Conservation (phyloP, 2,797 vertebrate species). For the Crypturellus tataupa region DNA sequence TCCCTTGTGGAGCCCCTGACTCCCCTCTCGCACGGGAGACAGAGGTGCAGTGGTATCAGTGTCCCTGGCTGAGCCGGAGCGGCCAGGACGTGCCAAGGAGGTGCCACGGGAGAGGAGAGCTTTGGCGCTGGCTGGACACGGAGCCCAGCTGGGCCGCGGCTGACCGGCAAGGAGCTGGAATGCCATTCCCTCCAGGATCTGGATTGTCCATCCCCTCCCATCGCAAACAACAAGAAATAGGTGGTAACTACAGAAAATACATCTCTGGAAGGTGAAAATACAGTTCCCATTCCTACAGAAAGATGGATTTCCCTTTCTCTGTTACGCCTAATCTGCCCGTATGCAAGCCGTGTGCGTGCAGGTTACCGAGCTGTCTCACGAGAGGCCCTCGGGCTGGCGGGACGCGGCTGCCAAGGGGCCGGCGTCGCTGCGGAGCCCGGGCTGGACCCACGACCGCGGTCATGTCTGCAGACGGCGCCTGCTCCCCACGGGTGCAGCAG, state of each 20-base stretch:
- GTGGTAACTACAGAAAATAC: neutral
- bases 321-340: neutral
- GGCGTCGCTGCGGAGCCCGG: no score
- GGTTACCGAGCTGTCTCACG: no score
- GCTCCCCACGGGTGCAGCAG: neutral
- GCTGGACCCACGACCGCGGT: no score
- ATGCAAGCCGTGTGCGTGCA: no score
- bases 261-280: neutral
- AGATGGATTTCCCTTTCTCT: neutral
- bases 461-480: neutral
- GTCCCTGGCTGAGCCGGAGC: neutral
- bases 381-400: no score
- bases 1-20: no score
- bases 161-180: neutral
- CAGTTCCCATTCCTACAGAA: neutral
- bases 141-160: no score
- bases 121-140: accelerated
- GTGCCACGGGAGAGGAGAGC: neutral
- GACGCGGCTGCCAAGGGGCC: no score
- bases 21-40: no score
- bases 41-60: neutral
- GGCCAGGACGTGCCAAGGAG: accelerated
- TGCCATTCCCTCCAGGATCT: neutral
- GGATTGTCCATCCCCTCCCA: neutral
- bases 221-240: neutral